Evolutionary conservation across 2,888 invertebrate species (phyloP).

Genomic region (Zootermopsis nevadensis): DNA sequence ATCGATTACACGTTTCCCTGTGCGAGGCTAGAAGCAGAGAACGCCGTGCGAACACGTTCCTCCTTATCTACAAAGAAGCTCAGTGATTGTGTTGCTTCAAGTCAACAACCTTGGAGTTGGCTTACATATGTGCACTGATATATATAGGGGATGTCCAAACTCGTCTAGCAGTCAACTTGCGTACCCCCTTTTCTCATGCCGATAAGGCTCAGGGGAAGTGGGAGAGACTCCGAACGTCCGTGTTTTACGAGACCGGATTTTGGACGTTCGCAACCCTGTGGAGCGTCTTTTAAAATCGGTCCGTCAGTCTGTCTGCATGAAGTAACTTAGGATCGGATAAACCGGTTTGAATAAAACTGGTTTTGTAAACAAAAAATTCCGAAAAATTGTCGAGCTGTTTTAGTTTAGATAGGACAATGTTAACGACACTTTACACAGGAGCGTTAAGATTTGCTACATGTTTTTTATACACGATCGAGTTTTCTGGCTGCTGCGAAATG

Average conservation of each 20-base stretch:
- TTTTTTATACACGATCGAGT: too few relatives aligned
- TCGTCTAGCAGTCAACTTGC: not conserved
- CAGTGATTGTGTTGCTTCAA: not conserved
- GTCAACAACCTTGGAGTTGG: not conserved
- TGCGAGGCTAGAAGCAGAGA: not conserved
- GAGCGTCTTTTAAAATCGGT: too few relatives aligned
- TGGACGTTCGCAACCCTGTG: too few relatives aligned
- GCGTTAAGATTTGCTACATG: too few relatives aligned
- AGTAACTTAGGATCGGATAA: too few relatives aligned
- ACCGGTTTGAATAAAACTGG: too few relatives aligned
- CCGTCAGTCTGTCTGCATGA: too few relatives aligned
- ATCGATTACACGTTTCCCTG: not conserved
- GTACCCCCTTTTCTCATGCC: not conserved
- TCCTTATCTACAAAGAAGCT: not conserved
- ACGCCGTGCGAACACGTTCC: not conserved
- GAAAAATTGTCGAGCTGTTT: too few relatives aligned
- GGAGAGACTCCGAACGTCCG: not conserved
- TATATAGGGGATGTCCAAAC: not conserved
- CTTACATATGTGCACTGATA: not conserved
- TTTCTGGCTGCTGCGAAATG: too few relatives aligned
- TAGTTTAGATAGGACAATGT: too few relatives aligned
- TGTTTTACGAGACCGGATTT: not conserved
- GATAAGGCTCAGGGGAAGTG: not conserved
- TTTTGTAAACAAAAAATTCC: too few relatives aligned
- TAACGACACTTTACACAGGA: too few relatives aligned